Conservation (phyloP, 2,113 vertebrate species). For the Corythornis madagascariensis region DNA sequence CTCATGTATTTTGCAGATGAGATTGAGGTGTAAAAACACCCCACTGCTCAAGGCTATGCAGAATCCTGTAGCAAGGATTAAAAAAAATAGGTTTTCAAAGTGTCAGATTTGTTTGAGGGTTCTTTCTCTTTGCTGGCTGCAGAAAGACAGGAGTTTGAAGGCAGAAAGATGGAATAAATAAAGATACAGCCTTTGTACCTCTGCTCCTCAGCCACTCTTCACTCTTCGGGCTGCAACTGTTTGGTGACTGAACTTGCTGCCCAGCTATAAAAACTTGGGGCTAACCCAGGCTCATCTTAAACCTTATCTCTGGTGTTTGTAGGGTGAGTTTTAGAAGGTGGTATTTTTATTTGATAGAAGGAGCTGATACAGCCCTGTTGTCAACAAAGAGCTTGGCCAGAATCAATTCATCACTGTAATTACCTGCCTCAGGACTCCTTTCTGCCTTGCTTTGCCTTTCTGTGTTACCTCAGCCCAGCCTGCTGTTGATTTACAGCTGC, state of each 20-base stretch:
- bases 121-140: not conserved
- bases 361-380: not conserved
- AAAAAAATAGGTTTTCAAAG: not conserved
- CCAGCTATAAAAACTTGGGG: not conserved
- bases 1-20: not conserved
- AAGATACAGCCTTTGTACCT: not conserved
- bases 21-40: not conserved
- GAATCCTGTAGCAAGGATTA: not conserved
- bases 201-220: not conserved
- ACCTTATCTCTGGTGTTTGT: not conserved
- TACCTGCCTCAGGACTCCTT: slow-evolving; percentile 44
- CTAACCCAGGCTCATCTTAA: slow-evolving; percentile 18
- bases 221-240: not conserved
- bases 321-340: slow-evolving; percentile 24
- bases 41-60: not conserved
- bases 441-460: slow-evolving; percentile 6
- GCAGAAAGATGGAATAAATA: not conserved
- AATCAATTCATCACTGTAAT: not conserved
- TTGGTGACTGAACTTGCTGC: not conserved
- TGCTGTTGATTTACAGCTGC: slow-evolving; percentile 43
- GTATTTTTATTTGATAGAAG: slow-evolving; percentile 14
- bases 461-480: slow-evolving; percentile 29
- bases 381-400: not conserved
- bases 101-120: not conserved
- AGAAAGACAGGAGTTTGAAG: not conserved